Evolutionary conservation across 2,113 vertebrate species (phyloP).

Genomic region (Meleagris gallopavo): DNA sequence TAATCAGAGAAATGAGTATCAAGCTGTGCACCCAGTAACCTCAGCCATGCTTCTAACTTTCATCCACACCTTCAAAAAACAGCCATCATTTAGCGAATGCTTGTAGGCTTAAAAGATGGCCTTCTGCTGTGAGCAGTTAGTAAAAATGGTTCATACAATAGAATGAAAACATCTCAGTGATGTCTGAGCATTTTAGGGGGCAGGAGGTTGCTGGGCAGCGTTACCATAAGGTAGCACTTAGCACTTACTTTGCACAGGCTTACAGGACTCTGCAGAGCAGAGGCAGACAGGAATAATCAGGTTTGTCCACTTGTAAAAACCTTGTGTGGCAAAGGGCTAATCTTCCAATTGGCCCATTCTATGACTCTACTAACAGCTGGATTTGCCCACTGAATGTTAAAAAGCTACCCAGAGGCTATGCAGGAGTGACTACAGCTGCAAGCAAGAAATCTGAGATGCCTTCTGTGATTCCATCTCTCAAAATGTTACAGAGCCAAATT

Average conservation of each 20-base stretch:
- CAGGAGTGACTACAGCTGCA: no score
- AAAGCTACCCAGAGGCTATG: no score
- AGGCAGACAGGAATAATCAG: neutral
- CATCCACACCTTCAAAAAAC: neutral
- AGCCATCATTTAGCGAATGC: neutral
- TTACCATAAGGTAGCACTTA: neutral
- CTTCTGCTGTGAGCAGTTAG: conserved; percentile 33
- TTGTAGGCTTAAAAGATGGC: conserved; percentile 7
- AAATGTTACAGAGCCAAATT: no score
- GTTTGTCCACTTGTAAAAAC: neutral
- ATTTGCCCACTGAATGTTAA: no score
- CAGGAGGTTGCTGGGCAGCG: fast-evolving
- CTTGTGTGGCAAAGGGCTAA: no score
- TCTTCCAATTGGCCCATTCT: no score
- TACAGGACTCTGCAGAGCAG: neutral
- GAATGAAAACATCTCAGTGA: conserved; percentile 38
- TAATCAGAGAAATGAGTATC: neutral
- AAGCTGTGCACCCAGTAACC: neutral
- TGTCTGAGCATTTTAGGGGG: neutral
- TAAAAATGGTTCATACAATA: conserved; percentile 48
- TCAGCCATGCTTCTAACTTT: neutral
- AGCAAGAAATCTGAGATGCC: no score
- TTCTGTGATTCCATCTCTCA: no score
- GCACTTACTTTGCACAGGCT: neutral
- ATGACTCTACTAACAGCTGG: no score